Conservation (phyloP, 1,140 invertebrate genomes). For the Cydia pomonella region DNA sequence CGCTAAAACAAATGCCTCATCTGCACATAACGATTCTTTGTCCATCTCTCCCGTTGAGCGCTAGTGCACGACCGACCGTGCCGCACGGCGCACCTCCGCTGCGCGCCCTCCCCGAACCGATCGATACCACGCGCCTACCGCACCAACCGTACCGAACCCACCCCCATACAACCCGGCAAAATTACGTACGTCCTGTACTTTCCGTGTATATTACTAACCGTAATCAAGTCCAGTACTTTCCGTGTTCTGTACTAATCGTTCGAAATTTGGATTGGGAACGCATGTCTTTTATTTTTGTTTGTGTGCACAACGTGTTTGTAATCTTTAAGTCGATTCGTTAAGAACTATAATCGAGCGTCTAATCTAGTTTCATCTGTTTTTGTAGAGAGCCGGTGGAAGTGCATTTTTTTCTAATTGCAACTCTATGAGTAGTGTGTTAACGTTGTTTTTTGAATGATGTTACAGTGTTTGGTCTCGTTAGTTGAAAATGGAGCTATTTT, state of each 20-base stretch:
- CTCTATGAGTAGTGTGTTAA: not conserved
- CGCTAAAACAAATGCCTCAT: not conserved
- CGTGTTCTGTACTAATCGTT: constrained; percentile 16
- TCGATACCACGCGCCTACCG: constrained; percentile 46
- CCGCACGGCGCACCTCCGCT: constrained; percentile 45
- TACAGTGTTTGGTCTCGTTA: constrained; percentile 4
- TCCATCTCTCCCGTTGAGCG: constrained; percentile 37
- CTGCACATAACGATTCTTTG: constrained; percentile 43
- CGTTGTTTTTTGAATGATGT: not conserved
- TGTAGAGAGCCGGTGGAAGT: not conserved
- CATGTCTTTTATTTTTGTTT: constrained; percentile 42
- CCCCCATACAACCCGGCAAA: constrained; percentile 45
- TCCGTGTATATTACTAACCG: constrained; percentile 4
- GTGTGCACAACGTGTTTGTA: constrained; percentile 14
- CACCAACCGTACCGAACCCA: constrained; percentile 26
- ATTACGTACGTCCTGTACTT: constrained; percentile 54
- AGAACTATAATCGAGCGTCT: not conserved
- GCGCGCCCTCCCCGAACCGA: constrained; percentile 37
- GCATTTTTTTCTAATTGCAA: not conserved
- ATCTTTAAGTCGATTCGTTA: constrained; percentile 26
- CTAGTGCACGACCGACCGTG: constrained; percentile 56
- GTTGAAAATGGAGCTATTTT: constrained; percentile 13
- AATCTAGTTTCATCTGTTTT: not conserved
- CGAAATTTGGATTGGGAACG: constrained; percentile 38
- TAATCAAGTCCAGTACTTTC: not conserved